Percentiles rank a stretch among this genome's conserved stretches.
phyloP scores from a whole-genome alignment of 2,797 vertebrate genomes.

The Poeciliopsis presidionis region DNA sequence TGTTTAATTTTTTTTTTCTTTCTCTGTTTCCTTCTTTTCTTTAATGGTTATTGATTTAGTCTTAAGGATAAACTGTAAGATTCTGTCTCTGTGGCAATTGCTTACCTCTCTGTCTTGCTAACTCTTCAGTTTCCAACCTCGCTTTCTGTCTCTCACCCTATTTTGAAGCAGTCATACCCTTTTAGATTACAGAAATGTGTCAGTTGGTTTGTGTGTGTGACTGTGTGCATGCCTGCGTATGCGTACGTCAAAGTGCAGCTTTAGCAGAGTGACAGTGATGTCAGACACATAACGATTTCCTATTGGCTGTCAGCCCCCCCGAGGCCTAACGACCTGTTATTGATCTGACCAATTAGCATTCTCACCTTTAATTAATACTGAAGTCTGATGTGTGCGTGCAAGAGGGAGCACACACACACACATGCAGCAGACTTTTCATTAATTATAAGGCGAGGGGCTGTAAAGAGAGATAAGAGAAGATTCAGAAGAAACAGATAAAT shows the following conservation, averaged over 20 bases:
- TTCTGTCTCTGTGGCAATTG: constrained; percentile 33
- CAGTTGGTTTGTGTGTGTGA: constrained; percentile 10
- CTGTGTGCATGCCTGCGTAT: not conserved
- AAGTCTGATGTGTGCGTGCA: constrained; percentile 45
- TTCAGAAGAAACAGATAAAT: constrained; percentile 19
- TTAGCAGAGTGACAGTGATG: constrained; percentile 74
- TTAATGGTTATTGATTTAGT: constrained; percentile 68
- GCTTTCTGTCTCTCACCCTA: constrained; percentile 12
- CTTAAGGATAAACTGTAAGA: constrained; percentile 55
- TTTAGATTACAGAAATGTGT: constrained; percentile 29
- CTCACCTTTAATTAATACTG: constrained; percentile 81
- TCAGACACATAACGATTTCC: constrained; percentile 76
- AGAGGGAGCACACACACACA: constrained; percentile 2
- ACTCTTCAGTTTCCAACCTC: constrained; percentile 44
- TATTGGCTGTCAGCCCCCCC: constrained; percentile 69
- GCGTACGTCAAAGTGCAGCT: constrained; percentile 46
- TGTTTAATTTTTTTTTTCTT: constrained; percentile 31
- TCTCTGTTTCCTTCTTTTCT: constrained; percentile 11
- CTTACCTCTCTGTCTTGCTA: constrained; percentile 31
- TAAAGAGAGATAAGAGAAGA: constrained; percentile 54
- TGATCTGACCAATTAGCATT: constrained; percentile 79
- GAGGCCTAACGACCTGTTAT: constrained; percentile 73
- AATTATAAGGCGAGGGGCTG: constrained; percentile 59
- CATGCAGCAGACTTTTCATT: constrained; percentile 57
- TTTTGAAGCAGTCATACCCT: constrained; percentile 41